Evolutionary conservation across 2,797 vertebrate species (phyloP).

Genomic region (Silurus lanzhouensis): DNA sequence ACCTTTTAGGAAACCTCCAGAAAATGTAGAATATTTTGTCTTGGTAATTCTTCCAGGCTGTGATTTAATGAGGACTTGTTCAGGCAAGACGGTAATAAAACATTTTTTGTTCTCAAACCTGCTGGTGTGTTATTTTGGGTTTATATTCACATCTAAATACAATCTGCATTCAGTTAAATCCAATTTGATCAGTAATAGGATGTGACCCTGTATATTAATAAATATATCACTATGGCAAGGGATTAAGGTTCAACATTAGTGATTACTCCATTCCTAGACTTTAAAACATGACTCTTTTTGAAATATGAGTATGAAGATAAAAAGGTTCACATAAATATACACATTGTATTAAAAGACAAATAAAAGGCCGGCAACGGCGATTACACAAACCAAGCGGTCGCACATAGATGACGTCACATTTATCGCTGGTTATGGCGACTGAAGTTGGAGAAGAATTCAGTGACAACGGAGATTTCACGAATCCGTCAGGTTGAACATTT

Average conservation of each 20-base stretch:
- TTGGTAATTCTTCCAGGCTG: constrained; percentile 4
- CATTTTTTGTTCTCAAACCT: constrained; percentile 29
- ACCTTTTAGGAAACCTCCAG: constrained; percentile 12
- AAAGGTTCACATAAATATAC: background rate
- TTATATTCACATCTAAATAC: background rate
- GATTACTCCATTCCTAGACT: background rate
- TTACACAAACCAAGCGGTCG: constrained; percentile 50
- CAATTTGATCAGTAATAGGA: background rate
- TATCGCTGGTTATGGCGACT: constrained; percentile 72
- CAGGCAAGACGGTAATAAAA: constrained; percentile 48
- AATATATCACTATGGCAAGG: background rate
- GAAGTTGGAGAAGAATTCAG: constrained; percentile 70
- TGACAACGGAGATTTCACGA: constrained; percentile 66
- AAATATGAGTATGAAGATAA: background rate
- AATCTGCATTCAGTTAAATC: background rate
- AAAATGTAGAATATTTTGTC: constrained; percentile 12
- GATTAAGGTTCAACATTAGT: no score
- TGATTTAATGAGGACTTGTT: constrained; percentile 21
- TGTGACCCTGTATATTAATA: background rate
- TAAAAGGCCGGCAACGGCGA: background rate
- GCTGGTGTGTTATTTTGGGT: background rate
- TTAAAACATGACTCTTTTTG: background rate
- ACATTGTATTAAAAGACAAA: no score
- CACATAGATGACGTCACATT: constrained; percentile 62
- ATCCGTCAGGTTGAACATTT: constrained; percentile 65